Base-by-base conservation (phyloP, 2,888 invertebrate species). In the Drosophila kanekoi region DNA sequence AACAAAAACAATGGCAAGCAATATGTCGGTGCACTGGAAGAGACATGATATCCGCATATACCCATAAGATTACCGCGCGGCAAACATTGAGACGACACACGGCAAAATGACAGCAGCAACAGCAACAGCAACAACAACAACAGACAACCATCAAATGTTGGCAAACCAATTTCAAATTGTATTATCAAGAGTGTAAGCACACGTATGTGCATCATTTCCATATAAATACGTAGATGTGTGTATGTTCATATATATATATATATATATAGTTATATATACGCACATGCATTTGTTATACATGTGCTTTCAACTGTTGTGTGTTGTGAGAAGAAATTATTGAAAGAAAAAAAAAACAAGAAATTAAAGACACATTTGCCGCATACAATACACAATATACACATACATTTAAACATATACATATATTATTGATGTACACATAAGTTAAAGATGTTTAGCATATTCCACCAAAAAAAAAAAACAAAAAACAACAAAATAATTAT, bases 41-140 rank as follows among this genome's bases (percentile, higher is more conserved):
- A 78, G 71, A 87, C 87, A 87, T 87, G 88, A 87, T 87, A 85
- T 77, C 86, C 79, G 65, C 83, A 77, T 65, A 89, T 89, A 69
- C 85, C 79, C 41, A 80, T 80, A 65, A 84, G 84, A 72, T 74
- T 85, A 60, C 81, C 89, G 49, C 87, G 85, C 58, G 76, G 84
- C 73, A 87, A 81, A 52, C 87, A 83, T 61, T 85, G 77, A 83
- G 56, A 56, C 52, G 60, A 51, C 58, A 61, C 52, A 64, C 28
- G 16, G 18, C 28, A 40, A 14, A 10, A 23, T 14, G 20, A 20
- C 49, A 59, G n/a, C 37, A 57, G 0, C 38, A 51, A 18, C 18
- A 18, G 9, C 51, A 41, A 9, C 37, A 57, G 0, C 38, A 51
- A 18, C 18, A 18, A 11, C 51, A 41, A 9, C 41, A 56, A 38